phyloP scores from a whole-genome alignment of 2,888 invertebrate genomes.

The Eretmocerus hayati region DNA sequence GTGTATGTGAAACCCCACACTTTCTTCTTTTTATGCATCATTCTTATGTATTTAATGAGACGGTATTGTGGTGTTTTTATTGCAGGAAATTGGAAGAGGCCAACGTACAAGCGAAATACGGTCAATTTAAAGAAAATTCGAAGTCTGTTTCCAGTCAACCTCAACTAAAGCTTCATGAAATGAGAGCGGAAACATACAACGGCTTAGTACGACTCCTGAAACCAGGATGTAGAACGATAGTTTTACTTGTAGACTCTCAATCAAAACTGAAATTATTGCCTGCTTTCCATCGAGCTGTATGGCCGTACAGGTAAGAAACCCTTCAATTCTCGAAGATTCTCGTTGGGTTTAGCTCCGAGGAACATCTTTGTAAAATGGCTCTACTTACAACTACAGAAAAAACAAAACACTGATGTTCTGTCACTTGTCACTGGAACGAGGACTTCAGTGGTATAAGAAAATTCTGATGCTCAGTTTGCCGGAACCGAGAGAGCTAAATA shows the following conservation, averaged over 20 bases:
- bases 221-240: constrained; percentile 90
- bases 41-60: too few species aligned
- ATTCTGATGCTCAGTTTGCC: constrained; percentile 81
- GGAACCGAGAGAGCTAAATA: constrained; percentile 72
- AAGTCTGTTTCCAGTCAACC: constrained; percentile 48
- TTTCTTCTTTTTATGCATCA: constrained; percentile 1
- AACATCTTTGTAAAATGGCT: not conserved
- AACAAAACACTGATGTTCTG: constrained; percentile 96
- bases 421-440: constrained; percentile 86
- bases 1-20: constrained; percentile 50
- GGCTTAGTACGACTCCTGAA: constrained; percentile 86
- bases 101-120: constrained; percentile 50
- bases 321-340: constrained; percentile 12
- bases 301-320: constrained; percentile 82
- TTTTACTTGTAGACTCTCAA: constrained; percentile 83
- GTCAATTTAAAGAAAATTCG: constrained; percentile 47
- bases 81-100: constrained; percentile 56
- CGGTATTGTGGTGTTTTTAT: too few species aligned
- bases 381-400: constrained; percentile 50
- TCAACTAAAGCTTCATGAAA: constrained; percentile 80
- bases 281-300: constrained; percentile 86
- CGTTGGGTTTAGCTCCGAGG: constrained; percentile 1
- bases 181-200: constrained; percentile 91
- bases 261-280: constrained; percentile 80
- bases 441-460: constrained; percentile 88